Evolutionary conservation across 2,113 vertebrate genomes (phyloP), one percentile per base, ranked within the genome.

Genomic region (Tragelaphus strepsiceros): DNA sequence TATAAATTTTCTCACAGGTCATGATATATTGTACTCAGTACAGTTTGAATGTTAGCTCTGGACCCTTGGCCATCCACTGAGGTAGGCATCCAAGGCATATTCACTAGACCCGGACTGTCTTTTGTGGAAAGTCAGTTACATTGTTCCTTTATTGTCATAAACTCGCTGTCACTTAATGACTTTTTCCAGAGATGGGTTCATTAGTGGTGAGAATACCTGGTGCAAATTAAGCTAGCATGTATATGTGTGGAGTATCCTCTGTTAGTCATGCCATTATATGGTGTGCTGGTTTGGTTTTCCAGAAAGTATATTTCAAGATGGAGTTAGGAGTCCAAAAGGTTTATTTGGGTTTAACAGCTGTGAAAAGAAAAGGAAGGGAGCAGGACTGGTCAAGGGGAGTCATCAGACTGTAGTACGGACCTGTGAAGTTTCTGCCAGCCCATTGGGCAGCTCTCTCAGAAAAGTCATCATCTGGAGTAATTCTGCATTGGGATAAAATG

Each of bases 1-100:
- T 85, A 21, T 24, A 96, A 94, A 51, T 88, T 88, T 94, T 95
- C 87, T 95, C 93, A 61, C 49, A 89, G 64, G 46, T 89, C 24
- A 61, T 56, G 26, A 61, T 78, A 51, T 1, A 82, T 7, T 95
- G n/a, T 83, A 92, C 90, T 93, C 19, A 92, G 14, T 77, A n/a
- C 10, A 39, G 9, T 88, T 77, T 67, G 56, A 82, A 39, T 95
- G 61, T 95, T 88, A 97, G 30, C 46, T 85, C 83, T 90, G 78
- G 39, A 51, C 5, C 49, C 51, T n/a, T 59, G 80, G 78, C 16
- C 30, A 15, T 64, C 56, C 87, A 2, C 17, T 58, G 62, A 84
- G 7, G 71, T 64, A 91, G 96, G 32, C 26, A 77, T 92, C 39
- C 46, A 85, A 51, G 24, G 56, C 9, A 15, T 78, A 74, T 87